Base-by-base conservation (phyloP, 1,140 invertebrate genomes). In the Trachymyrmex cornetzi region DNA sequence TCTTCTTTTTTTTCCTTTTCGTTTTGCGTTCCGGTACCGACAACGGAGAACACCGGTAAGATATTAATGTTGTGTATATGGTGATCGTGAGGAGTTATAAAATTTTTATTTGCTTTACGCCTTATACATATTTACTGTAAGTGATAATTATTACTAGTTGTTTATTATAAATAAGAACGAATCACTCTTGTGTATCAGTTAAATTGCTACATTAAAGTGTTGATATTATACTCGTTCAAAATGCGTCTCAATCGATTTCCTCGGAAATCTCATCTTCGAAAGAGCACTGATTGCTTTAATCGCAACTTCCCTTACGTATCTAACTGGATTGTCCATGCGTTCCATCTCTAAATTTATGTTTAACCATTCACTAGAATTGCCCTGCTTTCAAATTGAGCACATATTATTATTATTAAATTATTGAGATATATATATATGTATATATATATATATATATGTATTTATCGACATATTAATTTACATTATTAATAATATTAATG, bases 121-220 rank as follows among this genome's bases (percentile, higher is more conserved):
- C 89, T 93, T 94, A 87, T 81, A 87, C 55, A 91, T 94, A 94
- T 93, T 94, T 93, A 93, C 80, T 90, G 89, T 92, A 89, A 93
- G 90, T 93, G 92, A 91, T 91, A 86, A 74, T 94, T 92, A 92
- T 89, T 93, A 92, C 92, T 94, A 94, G 92, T 92, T 93, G 91
- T 94, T 94, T 94, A 94, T 91, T 94, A 94, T 67, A 92, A 91
- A 94, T 92, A 92, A 92, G 92, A 91, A 93, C 89, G 89, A 93
- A 93, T 87, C 91, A 93, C 88, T 64, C 77, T 94, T 93, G 91
- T 95, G 92, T 95, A 94, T 93, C 92, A 93, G 90, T 92, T 94
- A 90, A 84, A 94, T 95, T 94, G 91, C 91, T 94, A 94, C 91
- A 95, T 95, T 95, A 95, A 95, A 94, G 93, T 94, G 94, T 95